phyloP scores from a whole-genome alignment of 2,888 invertebrate species.

The Deilephila porcellus region DNA sequence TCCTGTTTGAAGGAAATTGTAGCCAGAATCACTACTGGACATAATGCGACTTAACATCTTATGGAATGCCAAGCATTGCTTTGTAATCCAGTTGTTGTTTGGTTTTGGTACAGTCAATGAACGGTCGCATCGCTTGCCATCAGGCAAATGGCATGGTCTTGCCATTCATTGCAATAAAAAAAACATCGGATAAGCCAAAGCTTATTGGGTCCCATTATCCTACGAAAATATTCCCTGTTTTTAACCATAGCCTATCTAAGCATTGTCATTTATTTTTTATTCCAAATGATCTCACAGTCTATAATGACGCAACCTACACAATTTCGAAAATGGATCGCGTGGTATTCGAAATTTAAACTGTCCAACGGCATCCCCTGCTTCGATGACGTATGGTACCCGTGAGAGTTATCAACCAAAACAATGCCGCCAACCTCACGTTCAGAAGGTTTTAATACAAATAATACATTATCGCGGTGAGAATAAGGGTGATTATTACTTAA shows the following conservation, averaged over 20 bases:
- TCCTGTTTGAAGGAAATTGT: too few species aligned
- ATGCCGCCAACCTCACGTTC: conserved; percentile 20
- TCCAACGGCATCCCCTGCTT: conserved; percentile 56
- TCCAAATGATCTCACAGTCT: not conserved
- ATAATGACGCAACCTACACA: conserved; percentile 35
- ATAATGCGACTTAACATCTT: too few species aligned
- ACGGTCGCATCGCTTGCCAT: too few species aligned
- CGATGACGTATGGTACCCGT: conserved; percentile 74
- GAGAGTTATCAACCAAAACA: conserved; percentile 68
- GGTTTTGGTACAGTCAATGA: too few species aligned
- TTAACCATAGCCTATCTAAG: not conserved
- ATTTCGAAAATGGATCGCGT: conserved; percentile 68
- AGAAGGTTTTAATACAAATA: conserved; percentile 18
- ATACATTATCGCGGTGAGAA: conserved; percentile 14
- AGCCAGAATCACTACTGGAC: too few species aligned
- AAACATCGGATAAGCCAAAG: too few species aligned
- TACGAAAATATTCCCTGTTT: too few species aligned
- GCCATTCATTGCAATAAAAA: too few species aligned
- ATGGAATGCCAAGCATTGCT: too few species aligned
- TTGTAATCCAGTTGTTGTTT: too few species aligned
- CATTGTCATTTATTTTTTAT: not conserved
- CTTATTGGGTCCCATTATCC: too few species aligned
- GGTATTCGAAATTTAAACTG: conserved; percentile 76
- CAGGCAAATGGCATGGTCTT: too few species aligned
- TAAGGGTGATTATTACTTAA: conserved; percentile 12